phyloP scores from a whole-genome alignment of 2,888 invertebrate genomes.

The Pristionchus mayeri region DNA sequence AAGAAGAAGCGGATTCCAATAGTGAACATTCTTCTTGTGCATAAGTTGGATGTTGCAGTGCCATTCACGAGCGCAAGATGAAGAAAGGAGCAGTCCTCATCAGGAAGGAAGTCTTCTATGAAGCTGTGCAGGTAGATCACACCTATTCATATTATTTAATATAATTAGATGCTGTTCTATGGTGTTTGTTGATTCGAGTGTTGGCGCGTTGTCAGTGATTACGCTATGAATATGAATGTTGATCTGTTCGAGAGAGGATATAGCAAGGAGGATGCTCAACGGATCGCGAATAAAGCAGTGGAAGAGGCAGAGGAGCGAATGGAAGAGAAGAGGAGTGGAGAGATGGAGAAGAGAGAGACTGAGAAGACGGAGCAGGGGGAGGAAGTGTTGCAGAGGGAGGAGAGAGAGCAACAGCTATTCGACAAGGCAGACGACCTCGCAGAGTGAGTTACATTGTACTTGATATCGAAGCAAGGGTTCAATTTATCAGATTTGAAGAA shows the following conservation, averaged over 20 bases:
- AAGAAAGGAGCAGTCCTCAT: conserved; percentile 57
- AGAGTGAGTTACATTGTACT: conserved; percentile 55
- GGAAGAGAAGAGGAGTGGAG: conserved; percentile 53
- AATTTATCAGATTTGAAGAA: not conserved
- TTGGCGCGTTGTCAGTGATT: no score
- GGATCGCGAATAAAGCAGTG: conserved; percentile 62
- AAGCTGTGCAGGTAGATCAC: conserved; percentile 63
- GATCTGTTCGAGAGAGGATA: conserved; percentile 56
- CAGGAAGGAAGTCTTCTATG: conserved; percentile 69
- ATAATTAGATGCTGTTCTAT: not conserved
- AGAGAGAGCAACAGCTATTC: conserved; percentile 64
- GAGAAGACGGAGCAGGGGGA: conserved; percentile 59
- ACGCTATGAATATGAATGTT: no score
- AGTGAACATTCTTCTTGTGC: no score
- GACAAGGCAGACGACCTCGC: conserved; percentile 59
- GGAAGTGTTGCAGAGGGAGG: conserved; percentile 52
- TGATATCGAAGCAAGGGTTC: no score
- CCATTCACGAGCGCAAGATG: conserved; percentile 39
- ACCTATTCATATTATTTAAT: not conserved
- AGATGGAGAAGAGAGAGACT: conserved; percentile 52
- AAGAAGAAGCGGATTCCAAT: no score
- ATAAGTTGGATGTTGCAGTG: not conserved
- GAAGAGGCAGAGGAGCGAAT: conserved; percentile 59
- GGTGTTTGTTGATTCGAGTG: no score
- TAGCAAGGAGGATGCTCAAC: conserved; percentile 58